Base-by-base conservation (phyloP, 1,140 invertebrate species). In the Chrysoperla carnea region DNA sequence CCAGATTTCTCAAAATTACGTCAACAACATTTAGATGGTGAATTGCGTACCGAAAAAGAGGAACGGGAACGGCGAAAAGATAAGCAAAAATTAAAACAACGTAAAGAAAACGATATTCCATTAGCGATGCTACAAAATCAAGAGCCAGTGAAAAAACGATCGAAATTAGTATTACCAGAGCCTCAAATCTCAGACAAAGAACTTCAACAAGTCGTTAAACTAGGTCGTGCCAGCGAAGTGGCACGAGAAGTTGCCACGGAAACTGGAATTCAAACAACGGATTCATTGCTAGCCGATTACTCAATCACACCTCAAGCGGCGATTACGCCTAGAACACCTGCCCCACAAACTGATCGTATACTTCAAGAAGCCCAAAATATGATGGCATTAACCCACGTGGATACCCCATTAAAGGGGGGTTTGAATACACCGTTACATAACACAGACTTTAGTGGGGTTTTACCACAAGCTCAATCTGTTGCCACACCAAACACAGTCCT, bases 361-460 rank as follows among this genome's bases (percentile, higher is more conserved):
- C 67, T 90, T 46, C 77, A 94, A 75, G 94, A 98, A 66, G 93
- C 94, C 0, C 92, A 98, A 60, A 97, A 98, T 61, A 84, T 99
- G 43, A 95, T 99, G 84, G 94, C 94, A 5, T 61, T 99, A 6
- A 90, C 87, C 0, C 91, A 98, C 58, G 91, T 94, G 1, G 94
- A 99, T 53, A 99, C 95, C 0, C 95, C 95, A 8, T 62, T 99
- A 1, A 97, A 97, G 63, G 85, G 95, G 36, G 95, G 94, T 0
- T 52, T 91, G 4, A 99, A 99, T 59, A 96, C 93, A 1, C 86
- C 90, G 0, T 59, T 98, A 1, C 76, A 84, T 45, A 80, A 94
- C 53, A 75, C 80, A 1, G 90, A 97, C 60, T 95, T 95, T 58
- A 78, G 72, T 41, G 78, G 86, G 1, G 72, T 85, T 1, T 69